Evolutionary conservation across 1,140 invertebrate genomes (phyloP).

Genomic region (Dendroctonus ponderosae): DNA sequence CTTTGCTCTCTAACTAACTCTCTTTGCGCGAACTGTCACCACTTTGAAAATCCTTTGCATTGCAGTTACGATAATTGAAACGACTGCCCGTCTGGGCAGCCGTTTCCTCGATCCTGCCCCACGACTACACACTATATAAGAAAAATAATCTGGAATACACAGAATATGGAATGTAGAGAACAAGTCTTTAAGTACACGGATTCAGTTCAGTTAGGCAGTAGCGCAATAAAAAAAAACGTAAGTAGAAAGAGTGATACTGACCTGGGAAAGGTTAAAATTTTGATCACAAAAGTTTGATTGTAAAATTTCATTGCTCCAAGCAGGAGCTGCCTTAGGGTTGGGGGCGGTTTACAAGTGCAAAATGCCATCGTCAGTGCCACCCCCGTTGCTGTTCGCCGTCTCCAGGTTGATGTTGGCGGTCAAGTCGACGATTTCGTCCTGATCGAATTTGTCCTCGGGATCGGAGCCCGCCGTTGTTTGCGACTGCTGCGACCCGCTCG

Average conservation of each 20-base stretch:
- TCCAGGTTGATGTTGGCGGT: slow-evolving; percentile 52
- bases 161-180: background rate
- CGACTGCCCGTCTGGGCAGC: too few species aligned
- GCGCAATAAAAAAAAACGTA: background rate
- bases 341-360: slow-evolving; percentile 50
- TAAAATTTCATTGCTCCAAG: background rate
- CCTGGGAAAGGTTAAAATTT: too few species aligned
- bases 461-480: slow-evolving; percentile 65
- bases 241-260: background rate
- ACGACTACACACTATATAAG: too few species aligned
- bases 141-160: too few species aligned
- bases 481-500: slow-evolving; percentile 67
- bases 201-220: background rate
- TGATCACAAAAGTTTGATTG: too few species aligned
- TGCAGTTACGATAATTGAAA: too few species aligned
- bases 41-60: too few species aligned
- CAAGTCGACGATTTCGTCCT: slow-evolving; percentile 71
- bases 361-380: slow-evolving; percentile 54
- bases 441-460: slow-evolving; percentile 59
- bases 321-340: background rate
- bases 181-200: background rate
- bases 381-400: slow-evolving; percentile 47
- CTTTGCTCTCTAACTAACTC: too few species aligned
- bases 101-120: too few species aligned
- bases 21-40: too few species aligned